These are phyloP conservation scores for Deilephila porcellus DNA, from an alignment of 2,888 invertebrate genomes.

Conservation along the genomic window DNA sequence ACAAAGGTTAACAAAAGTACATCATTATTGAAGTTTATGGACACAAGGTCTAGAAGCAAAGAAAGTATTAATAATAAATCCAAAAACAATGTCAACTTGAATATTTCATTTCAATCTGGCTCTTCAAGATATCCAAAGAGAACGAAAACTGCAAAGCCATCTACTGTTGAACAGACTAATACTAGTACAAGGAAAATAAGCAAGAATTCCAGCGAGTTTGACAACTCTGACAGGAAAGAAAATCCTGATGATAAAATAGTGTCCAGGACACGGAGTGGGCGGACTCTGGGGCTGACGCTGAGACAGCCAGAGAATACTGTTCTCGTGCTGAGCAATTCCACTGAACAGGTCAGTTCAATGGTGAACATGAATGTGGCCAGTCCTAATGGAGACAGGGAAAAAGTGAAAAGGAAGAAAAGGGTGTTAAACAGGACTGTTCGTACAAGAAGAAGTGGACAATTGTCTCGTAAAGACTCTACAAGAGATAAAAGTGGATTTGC, in stretches of 20 bases:
- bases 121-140: slow-evolving; percentile 72
- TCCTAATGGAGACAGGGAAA: slow-evolving; percentile 39
- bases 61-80: slow-evolving; percentile 41
- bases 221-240: slow-evolving; percentile 64
- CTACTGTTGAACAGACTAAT: slow-evolving; percentile 35
- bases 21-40: slow-evolving; percentile 69
- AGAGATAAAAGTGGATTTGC: slow-evolving; percentile 74
- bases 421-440: slow-evolving; percentile 46
- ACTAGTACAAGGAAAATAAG: slow-evolving; percentile 48
- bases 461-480: slow-evolving; percentile 57
- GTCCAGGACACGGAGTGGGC: slow-evolving; percentile 69
- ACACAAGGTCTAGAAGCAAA: slow-evolving; percentile 46
- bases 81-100: slow-evolving; percentile 50
- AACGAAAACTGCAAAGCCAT: slow-evolving; percentile 40
- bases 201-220: slow-evolving; percentile 54
- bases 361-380: slow-evolving; percentile 67
- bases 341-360: slow-evolving; percentile 65
- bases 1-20: slow-evolving; percentile 61
- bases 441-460: slow-evolving; percentile 47
- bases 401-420: slow-evolving; percentile 49
- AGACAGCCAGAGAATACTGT: slow-evolving; percentile 65
- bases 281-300: slow-evolving; percentile 56
- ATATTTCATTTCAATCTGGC: slow-evolving; percentile 65
- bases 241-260: slow-evolving; percentile 58
- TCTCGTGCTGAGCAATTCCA: slow-evolving; percentile 62